phyloP scores from a whole-genome alignment of 2,888 invertebrate genomes.

The Drosophila hamatofila region DNA sequence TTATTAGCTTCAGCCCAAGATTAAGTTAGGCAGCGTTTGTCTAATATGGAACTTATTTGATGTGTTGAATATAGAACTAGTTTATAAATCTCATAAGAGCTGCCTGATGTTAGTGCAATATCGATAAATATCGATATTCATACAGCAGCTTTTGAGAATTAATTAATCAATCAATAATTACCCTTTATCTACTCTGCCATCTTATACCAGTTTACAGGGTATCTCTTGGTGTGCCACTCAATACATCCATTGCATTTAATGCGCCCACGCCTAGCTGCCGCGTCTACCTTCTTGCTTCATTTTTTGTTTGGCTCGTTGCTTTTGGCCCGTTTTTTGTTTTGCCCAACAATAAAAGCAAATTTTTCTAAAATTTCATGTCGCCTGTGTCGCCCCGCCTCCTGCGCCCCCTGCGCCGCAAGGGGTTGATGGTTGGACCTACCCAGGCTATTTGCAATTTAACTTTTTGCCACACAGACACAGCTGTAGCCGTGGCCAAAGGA shows the following conservation, averaged over 20 bases:
- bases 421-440: slow-evolving; percentile 30
- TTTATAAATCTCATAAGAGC: too few species aligned
- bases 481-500: slow-evolving; percentile 26
- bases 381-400: slow-evolving; percentile 20
- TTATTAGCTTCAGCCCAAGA: too few species aligned
- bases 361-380: slow-evolving; percentile 77
- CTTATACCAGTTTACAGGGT: neutral
- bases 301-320: slow-evolving; percentile 12
- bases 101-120: too few species aligned
- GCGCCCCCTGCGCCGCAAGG: neutral
- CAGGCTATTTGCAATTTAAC: slow-evolving; percentile 79
- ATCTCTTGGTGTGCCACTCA: neutral
- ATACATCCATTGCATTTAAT: slow-evolving; percentile 46
- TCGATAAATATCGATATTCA: too few species aligned
- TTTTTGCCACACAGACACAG: slow-evolving; percentile 48
- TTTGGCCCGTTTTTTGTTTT: slow-evolving; percentile 61
- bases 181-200: too few species aligned
- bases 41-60: too few species aligned
- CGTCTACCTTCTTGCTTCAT: slow-evolving; percentile 9
- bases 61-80: too few species aligned
- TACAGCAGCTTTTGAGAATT: too few species aligned
- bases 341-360: slow-evolving; percentile 75
- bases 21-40: too few species aligned
- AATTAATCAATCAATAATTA: too few species aligned
- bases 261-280: slow-evolving; percentile 40